These are phyloP conservation scores for Urosaurus nigricauda DNA, from an alignment of 2,797 vertebrate species.

Conservation along the genomic window DNA sequence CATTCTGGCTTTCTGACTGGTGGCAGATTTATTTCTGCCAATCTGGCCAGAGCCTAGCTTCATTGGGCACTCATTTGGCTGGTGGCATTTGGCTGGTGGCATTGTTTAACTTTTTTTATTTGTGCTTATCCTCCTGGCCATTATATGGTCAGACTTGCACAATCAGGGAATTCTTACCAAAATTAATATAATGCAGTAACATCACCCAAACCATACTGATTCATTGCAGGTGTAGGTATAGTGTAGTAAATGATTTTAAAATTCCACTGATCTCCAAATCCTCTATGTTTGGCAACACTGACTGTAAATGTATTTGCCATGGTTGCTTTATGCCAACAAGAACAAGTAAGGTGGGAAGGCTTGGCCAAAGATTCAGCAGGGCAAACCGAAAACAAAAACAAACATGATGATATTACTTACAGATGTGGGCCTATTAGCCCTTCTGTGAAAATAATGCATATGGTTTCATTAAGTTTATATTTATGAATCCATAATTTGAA, in stretches of 20 bases:
- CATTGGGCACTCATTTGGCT: constrained; percentile 18
- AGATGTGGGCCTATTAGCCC: background rate
- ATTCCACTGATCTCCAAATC: constrained; percentile 26
- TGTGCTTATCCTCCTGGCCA: constrained; percentile 39
- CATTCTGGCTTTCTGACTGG: constrained; percentile 55
- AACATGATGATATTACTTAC: too few relatives aligned
- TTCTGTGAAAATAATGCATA: background rate
- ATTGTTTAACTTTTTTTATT: constrained; percentile 30
- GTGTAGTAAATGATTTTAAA: constrained; percentile 24
- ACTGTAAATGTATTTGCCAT: constrained; percentile 13
- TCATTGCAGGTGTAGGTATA: constrained; percentile 27
- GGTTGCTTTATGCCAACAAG: background rate
- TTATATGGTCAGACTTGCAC: constrained; percentile 9
- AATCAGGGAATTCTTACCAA: background rate
- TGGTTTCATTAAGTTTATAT: accelerated
- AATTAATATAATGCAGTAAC: constrained; percentile 18
- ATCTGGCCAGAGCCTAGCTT: constrained; percentile 50
- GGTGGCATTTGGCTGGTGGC: constrained; percentile 36
- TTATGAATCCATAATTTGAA: accelerated
- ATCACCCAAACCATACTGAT: background rate
- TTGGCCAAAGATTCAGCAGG: constrained; percentile 26
- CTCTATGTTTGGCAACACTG: constrained; percentile 44
- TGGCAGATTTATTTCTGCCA: constrained; percentile 68
- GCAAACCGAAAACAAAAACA: too few relatives aligned
- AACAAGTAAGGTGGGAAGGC: constrained; percentile 30